Evolutionary conservation across 1,140 invertebrate species (phyloP).

Genomic region (Batillaria attramentaria): DNA sequence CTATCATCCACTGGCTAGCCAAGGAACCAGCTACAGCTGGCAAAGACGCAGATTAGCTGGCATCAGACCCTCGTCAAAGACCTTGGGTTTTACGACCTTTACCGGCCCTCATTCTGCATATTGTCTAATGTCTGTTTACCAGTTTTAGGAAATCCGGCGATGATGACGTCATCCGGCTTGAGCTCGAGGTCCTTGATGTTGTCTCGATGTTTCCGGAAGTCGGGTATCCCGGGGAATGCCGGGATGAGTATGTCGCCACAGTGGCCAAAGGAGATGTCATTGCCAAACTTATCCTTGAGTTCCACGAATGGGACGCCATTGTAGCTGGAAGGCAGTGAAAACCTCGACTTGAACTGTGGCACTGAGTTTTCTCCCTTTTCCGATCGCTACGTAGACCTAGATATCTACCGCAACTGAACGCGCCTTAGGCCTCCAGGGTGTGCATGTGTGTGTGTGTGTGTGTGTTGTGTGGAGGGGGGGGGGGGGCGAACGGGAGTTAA

Average conservation of each 20-base stretch:
- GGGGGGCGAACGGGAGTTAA: too few relatives aligned
- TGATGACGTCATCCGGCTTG: conserved; percentile 33
- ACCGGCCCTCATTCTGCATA: too few relatives aligned
- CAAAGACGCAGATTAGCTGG: background rate
- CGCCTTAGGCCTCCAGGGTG: too few relatives aligned
- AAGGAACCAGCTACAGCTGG: background rate
- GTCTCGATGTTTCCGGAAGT: conserved; percentile 16
- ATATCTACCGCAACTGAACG: too few relatives aligned
- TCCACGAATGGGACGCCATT: too few relatives aligned
- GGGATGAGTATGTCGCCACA: background rate
- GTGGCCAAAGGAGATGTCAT: background rate
- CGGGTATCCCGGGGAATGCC: conserved; percentile 13
- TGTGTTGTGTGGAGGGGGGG: too few relatives aligned
- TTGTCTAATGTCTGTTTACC: conserved; percentile 27
- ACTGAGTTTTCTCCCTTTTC: too few relatives aligned
- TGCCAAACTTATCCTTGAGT: conserved; percentile 5
- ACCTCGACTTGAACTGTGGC: too few relatives aligned
- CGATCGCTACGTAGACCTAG: too few relatives aligned
- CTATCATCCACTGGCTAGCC: too few relatives aligned
- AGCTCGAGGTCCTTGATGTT: conserved; percentile 26
- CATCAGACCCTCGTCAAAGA: background rate
- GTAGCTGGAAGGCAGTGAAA: too few relatives aligned
- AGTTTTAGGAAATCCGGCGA: conserved; percentile 37
- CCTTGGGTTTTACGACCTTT: background rate
- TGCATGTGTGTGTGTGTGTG: too few relatives aligned